Evolutionary conservation across 2,113 vertebrate genomes (phyloP), one percentile per base, ranked within the genome.

Genomic region (Lamprologus lemairii): DNA sequence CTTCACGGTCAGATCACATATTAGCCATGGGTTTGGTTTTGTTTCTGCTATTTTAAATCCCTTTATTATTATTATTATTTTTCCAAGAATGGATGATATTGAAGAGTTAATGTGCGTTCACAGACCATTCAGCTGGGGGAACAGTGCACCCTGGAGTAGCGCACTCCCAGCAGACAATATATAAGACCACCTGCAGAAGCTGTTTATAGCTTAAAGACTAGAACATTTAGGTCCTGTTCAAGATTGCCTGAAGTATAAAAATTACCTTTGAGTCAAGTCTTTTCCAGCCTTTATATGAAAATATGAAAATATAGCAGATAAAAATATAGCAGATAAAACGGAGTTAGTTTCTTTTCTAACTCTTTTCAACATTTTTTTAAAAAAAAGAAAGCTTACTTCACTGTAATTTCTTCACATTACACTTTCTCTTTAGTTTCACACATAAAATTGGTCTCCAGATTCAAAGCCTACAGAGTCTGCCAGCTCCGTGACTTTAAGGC

Each of bases 311-410:
- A 49, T 7, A 49, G 45, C 26, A 49, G 26, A n/a, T 51, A n/a
- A 78, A 78, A 19, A 78, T 12, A 49, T 7, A 49, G 45, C 26
- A 49, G 26, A n/a, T 49, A 45, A 42, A 71, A 42, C 33, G 5
- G 35, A 68, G n/a, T n/a, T 19, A 7, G 31, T 21, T 68, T 68
- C 7, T 37, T 68, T 42, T 71, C 65, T 35, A 40, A 71, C n/a
- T 19, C 45, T n/a, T 12, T n/a, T 11, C 45, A n/a, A 78, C 26
- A 21, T 55, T 26, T 26, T 55, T 5, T 4, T 0, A 0, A 2
- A 65, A 9, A 7, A 75, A 49, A 49, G 16, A 31, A 47, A 6
- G 13, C 10, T 31, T 49, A 17, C 23, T 28, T 49, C 45, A 28
- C 26, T 78, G 26, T 78, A 49, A 49, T 31, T 78, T 78, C 16